These are phyloP conservation scores for Apoderus coryli DNA, from an alignment of 2,888 invertebrate genomes.

Conservation along the genomic window DNA sequence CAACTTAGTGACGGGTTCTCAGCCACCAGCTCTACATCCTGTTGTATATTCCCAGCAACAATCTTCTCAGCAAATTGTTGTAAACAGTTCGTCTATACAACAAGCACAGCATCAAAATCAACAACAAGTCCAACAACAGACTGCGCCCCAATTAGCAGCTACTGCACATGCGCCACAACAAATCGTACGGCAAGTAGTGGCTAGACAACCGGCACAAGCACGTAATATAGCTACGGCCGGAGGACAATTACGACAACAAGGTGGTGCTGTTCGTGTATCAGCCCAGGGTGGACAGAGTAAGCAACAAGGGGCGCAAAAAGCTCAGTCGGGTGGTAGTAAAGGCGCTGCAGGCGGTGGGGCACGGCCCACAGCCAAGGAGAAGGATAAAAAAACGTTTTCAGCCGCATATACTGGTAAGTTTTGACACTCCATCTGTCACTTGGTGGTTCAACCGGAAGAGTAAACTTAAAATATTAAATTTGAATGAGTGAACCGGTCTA, in stretches of 20 bases:
- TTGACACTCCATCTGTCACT: too few species aligned
- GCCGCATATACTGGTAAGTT: constrained; percentile 32
- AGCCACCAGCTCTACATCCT: constrained; percentile 33
- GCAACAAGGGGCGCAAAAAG: too few species aligned
- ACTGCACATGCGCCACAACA: constrained; percentile 11
- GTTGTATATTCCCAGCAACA: constrained; percentile 22
- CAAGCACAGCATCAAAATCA: too few species aligned
- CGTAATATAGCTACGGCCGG: too few species aligned
- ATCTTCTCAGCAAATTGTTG: too few species aligned
- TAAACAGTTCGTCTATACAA: too few species aligned
- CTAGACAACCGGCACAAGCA: too few species aligned
- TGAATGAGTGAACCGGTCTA: too few species aligned
- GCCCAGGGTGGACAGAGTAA: constrained; percentile 20
- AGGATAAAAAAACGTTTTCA: constrained; percentile 48
- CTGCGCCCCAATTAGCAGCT: constrained; percentile 14
- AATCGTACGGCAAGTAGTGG: too few species aligned
- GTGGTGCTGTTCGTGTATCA: constrained; percentile 1
- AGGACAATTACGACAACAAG: too few species aligned
- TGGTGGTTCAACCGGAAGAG: too few species aligned
- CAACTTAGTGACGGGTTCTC: constrained; percentile 31
- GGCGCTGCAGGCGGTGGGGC: constrained; percentile 19
- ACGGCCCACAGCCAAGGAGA: constrained; percentile 14
- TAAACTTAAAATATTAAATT: too few species aligned
- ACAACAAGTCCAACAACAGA: constrained; percentile 6
- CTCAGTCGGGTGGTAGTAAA: constrained; percentile 20